These are phyloP conservation scores for Halocynthia roretzi DNA, from an alignment of 23 tunicate species.

Conservation along the genomic window DNA sequence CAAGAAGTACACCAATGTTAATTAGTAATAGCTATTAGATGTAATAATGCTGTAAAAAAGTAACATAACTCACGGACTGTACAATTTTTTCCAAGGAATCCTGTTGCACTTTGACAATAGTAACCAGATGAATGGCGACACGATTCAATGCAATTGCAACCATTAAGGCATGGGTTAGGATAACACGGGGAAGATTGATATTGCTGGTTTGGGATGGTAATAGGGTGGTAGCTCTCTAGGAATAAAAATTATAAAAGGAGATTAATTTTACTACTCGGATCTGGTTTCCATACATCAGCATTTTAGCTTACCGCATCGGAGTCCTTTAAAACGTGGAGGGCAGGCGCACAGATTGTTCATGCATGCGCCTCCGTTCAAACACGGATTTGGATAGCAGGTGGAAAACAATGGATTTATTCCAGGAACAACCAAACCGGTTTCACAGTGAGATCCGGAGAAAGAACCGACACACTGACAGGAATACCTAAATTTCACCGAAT, in stretches of 20 bases:
- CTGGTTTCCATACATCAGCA: too few relatives aligned
- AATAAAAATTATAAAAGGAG: too few relatives aligned
- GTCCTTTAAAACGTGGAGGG: not conserved
- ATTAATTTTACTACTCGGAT: too few relatives aligned
- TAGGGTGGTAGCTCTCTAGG: not conserved
- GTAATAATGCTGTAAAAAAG: not conserved
- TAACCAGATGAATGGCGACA: slow-evolving; percentile 17
- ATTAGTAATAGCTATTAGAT: not conserved
- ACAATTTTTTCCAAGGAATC: slow-evolving; percentile 15
- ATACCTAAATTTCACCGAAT: too few relatives aligned
- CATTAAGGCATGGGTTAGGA: slow-evolving; percentile 16
- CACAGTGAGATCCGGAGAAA: too few relatives aligned
- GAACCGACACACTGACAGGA: too few relatives aligned
- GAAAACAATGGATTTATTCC: not conserved
- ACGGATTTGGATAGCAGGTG: not conserved
- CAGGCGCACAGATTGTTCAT: not conserved
- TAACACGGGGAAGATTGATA: not conserved
- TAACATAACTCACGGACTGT: slow-evolving; percentile 7
- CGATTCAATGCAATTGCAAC: slow-evolving; percentile 15
- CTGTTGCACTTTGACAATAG: not conserved
- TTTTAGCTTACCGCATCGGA: not conserved
- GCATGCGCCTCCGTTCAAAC: slow-evolving; percentile 1
- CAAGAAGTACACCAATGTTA: too few relatives aligned
- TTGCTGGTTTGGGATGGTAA: not conserved
- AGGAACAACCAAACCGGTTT: too few relatives aligned